phyloP scores from a whole-genome alignment of 2,888 invertebrate species.

The Drosophila ochracea region DNA sequence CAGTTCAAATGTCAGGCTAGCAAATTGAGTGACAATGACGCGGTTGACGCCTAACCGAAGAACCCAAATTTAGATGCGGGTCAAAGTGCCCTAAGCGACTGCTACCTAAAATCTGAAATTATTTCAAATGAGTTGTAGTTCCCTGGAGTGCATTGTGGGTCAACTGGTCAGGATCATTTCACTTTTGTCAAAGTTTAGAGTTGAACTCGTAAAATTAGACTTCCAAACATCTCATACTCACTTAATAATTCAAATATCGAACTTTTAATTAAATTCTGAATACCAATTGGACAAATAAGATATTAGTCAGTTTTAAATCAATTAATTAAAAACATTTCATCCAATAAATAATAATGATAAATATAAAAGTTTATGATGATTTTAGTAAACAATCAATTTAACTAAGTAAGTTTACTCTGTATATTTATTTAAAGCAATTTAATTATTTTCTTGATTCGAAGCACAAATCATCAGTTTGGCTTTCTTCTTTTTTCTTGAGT shows the following conservation, averaged over 20 bases:
- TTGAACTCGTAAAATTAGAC: neutral
- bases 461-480: neutral
- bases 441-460: too few species aligned
- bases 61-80: constrained; percentile 22
- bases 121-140: constrained; percentile 17
- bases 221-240: neutral
- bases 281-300: neutral
- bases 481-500: neutral
- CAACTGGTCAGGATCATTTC: constrained; percentile 6
- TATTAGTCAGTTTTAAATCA: neutral
- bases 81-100: constrained; percentile 22
- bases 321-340: neutral
- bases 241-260: neutral
- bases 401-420: neutral
- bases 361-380: neutral
- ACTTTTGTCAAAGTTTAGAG: neutral
- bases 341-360: neutral
- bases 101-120: constrained; percentile 24
- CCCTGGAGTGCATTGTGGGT: constrained; percentile 1
- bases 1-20: constrained; percentile 63
- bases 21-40: constrained; percentile 71
- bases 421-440: neutral
- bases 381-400: neutral
- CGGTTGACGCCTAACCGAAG: constrained; percentile 36
- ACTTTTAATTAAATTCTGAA: neutral